phyloP scores from a whole-genome alignment of 2,797 vertebrate genomes.

The Valencia hispanica region DNA sequence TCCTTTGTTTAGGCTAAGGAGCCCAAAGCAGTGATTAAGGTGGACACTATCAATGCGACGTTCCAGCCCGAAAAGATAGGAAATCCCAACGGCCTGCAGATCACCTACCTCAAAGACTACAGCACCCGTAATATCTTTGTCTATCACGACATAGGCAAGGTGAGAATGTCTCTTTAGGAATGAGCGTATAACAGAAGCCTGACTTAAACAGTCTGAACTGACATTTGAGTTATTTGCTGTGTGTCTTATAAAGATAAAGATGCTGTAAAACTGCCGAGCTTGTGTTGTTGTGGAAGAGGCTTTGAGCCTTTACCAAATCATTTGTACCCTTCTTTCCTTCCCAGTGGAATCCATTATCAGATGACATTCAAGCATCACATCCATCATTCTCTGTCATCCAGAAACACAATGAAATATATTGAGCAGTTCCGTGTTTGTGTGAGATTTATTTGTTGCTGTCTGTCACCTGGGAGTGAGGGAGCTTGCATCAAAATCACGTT shows the following conservation, averaged over 20 bases:
- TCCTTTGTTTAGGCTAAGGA: slow-evolving; percentile 83
- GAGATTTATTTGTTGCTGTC: slow-evolving; percentile 3
- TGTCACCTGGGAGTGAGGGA: neutral
- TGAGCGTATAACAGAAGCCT: neutral
- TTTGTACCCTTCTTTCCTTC: slow-evolving; percentile 14
- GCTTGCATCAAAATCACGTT: slow-evolving; percentile 8
- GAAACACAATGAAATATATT: slow-evolving; percentile 13
- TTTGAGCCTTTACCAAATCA: slow-evolving; percentile 30
- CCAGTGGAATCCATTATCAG: slow-evolving; percentile 29
- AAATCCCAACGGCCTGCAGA: slow-evolving; percentile 88
- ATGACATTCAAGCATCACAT: slow-evolving; percentile 34
- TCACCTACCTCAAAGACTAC: slow-evolving; percentile 92
- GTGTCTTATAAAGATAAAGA: slow-evolving; percentile 1
- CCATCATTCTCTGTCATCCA: slow-evolving; percentile 15
- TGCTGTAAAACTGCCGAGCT: neutral
- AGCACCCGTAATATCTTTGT: slow-evolving; percentile 92
- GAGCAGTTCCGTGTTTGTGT: slow-evolving; percentile 1
- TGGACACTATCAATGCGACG: slow-evolving; percentile 89
- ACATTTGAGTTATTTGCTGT: neutral
- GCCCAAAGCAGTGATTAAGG: slow-evolving; percentile 88
- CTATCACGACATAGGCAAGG: slow-evolving; percentile 88
- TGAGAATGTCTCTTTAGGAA: slow-evolving; percentile 19
- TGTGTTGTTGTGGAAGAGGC: slow-evolving; percentile 20
- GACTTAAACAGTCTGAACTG: neutral
- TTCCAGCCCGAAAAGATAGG: slow-evolving; percentile 90